Evolutionary conservation across 2,113 vertebrate species (phyloP).

Genomic region (Ameiurus melas): DNA sequence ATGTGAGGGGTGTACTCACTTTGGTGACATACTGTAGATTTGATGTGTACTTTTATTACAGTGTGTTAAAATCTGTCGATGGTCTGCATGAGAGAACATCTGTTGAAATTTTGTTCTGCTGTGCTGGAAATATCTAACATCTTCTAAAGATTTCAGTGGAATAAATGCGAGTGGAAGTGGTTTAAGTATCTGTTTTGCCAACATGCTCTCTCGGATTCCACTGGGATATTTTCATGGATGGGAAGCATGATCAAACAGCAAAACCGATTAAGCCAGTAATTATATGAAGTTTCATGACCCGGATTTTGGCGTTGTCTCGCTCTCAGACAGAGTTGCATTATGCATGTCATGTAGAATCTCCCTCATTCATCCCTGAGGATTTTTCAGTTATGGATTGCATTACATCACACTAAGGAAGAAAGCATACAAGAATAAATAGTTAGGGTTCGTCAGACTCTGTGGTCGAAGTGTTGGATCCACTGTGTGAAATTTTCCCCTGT

Average conservation of each 20-base stretch:
- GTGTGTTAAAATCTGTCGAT: not conserved
- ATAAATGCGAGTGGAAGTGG: not conserved
- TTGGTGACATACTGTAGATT: too few relatives aligned
- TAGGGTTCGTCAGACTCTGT: not conserved
- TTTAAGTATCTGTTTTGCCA: slow-evolving; percentile 7
- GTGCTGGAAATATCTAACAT: not conserved
- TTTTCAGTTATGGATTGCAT: slow-evolving; percentile 19
- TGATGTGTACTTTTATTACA: not conserved
- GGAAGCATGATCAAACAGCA: slow-evolving; percentile 16
- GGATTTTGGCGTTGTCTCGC: not conserved
- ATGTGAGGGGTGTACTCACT: too few relatives aligned
- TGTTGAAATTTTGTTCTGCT: not conserved
- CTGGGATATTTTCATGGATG: slow-evolving; percentile 26
- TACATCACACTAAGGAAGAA: not conserved
- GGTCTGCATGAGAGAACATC: not conserved
- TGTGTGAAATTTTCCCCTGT: not conserved
- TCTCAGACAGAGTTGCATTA: slow-evolving; percentile 14
- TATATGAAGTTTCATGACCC: not conserved
- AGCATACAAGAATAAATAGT: slow-evolving; percentile 5
- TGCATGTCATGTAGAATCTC: slow-evolving; percentile 2
- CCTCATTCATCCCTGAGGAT: not conserved
- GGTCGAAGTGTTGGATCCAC: not conserved
- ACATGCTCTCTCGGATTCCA: not conserved
- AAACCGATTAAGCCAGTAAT: slow-evolving; percentile 24
- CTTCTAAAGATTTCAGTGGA: not conserved